Evolutionary conservation across 2,113 vertebrate species (phyloP).

Genomic region (Turdus rufiventris): DNA sequence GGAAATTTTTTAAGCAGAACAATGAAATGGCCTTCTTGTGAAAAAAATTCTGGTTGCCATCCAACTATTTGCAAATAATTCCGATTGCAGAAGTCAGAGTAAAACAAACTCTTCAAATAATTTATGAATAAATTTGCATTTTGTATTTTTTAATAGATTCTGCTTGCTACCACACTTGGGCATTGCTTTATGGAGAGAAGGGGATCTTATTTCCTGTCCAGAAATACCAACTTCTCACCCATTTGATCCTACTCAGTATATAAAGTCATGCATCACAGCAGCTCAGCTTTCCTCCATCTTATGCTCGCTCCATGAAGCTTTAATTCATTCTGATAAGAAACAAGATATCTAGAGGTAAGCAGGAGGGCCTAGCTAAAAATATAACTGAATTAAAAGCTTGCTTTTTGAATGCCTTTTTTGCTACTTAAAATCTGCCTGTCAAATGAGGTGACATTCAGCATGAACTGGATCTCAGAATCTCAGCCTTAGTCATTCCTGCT

Average conservation of each 20-base stretch:
- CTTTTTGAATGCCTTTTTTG: constrained; percentile 19
- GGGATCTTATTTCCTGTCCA: not conserved
- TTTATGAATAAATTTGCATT: not conserved
- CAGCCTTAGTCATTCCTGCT: constrained; percentile 34
- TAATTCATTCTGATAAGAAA: constrained; percentile 13
- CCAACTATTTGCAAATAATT: constrained; percentile 40
- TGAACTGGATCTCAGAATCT: constrained; percentile 17
- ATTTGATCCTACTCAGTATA: not conserved
- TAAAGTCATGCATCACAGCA: not conserved
- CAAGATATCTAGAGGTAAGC: not conserved
- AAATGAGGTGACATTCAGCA: constrained; percentile 35
- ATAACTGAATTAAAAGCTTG: not conserved
- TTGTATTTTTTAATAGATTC: not conserved
- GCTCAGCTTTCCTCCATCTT: not conserved
- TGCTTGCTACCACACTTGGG: not conserved
- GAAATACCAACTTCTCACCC: not conserved
- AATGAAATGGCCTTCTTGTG: constrained; percentile 47
- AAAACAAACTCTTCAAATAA: constrained; percentile 23
- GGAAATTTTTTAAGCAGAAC: constrained; percentile 48
- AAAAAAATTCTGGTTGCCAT: constrained; percentile 6
- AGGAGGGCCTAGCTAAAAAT: not conserved
- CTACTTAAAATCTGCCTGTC: constrained; percentile 21
- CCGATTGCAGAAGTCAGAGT: not conserved
- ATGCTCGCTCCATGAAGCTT: not conserved
- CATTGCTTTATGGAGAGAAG: not conserved